Evolutionary conservation across 2,113 vertebrate genomes (phyloP).

Genomic region (Telmatochromis sp.): DNA sequence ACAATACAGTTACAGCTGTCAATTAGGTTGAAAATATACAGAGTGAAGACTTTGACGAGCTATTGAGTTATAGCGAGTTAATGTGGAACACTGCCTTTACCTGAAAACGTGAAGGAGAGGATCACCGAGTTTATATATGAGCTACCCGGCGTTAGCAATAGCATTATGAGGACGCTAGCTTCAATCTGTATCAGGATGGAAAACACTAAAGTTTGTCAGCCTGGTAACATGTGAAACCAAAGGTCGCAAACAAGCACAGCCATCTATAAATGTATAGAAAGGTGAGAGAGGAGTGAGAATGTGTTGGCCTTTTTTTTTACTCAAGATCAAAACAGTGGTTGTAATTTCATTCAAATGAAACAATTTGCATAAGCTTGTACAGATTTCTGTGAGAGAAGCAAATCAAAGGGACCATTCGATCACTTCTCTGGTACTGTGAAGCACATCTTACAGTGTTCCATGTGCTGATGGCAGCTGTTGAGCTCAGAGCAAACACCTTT

Average conservation of each 20-base stretch:
- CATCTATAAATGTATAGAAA: neutral
- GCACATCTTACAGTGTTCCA: neutral
- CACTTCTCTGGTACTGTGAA: neutral
- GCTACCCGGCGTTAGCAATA: neutral
- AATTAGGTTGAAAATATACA: neutral
- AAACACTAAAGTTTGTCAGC: neutral
- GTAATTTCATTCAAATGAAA: neutral
- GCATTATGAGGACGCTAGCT: neutral
- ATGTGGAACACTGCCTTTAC: neutral
- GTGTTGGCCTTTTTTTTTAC: neutral
- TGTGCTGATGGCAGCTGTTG: neutral
- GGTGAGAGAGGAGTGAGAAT: neutral
- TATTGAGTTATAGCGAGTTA: neutral
- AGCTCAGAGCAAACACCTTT: neutral
- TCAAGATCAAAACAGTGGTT: neutral
- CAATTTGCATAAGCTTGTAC: neutral
- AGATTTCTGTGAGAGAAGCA: neutral
- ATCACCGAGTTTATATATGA: neutral
- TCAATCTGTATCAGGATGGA: neutral
- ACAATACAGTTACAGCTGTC: neutral
- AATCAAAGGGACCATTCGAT: neutral
- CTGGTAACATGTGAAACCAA: neutral
- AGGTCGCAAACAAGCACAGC: neutral
- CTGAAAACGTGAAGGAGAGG: neutral
- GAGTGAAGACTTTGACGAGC: neutral